Evolutionary conservation across 1,140 invertebrate species (phyloP), one percentile per base, ranked within the genome.

Genomic region (Bacillus rossius): DNA sequence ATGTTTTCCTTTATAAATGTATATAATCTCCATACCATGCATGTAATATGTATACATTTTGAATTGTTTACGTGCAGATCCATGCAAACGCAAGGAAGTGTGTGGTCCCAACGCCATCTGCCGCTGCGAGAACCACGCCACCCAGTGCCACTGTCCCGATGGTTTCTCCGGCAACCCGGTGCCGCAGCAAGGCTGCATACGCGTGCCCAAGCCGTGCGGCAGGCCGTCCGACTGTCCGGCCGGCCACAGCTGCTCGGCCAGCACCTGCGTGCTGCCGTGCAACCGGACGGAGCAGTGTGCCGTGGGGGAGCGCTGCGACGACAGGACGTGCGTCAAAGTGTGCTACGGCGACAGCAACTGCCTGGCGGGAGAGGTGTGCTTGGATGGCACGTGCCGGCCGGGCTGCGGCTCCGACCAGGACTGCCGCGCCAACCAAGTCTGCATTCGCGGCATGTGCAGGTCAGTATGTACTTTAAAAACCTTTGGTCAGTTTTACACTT

Each of bases 291-390:
- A 72, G 3, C 75, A 83, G 43, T 94, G 91, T 70, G 91, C 89
- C 0, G 78, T 86, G 17, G 92, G 92, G 13, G 92, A 95, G 75
- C 82, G 86, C 47, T 95, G 92, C 65, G 80, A 81, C 50, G 84
- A 87, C 55, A 86, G 83, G 60, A 10, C 29, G 16, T 95, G 91
- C 63, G 77, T 85, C 14, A 93, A 92, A 76, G 80, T 94, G 26
- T 96, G 93, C 69, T 92, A 92, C 66, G 84, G 86, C 3, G 92
- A 92, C 67, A 88, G 86, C 64, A 95, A 94, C 66, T 96, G 93
- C 63, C 75, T 92, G 57, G 85, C 87, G 7, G 92, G 92, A 52
- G 92, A 95, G 79, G 83, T 94, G 41, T 95, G 93, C 65, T 82
- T 84, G n/a, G 84, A 87, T 62, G 90, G 91, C 37, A 79, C 83